Evolutionary conservation across 2,888 invertebrate species (phyloP).

Genomic region (Drosophila anomalipes): DNA sequence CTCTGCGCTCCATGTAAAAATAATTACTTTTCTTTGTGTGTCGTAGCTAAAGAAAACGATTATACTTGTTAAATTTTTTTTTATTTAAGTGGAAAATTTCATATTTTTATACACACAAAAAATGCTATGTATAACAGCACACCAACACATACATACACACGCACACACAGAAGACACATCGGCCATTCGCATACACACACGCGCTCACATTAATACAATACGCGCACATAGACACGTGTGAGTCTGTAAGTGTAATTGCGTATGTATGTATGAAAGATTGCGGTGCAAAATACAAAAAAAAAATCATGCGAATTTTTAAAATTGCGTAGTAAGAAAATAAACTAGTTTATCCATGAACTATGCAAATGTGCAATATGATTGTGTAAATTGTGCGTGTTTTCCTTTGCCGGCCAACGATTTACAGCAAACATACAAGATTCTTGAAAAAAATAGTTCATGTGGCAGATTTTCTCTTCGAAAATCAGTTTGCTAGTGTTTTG

Average conservation of each 20-base stretch:
- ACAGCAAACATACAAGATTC: background rate
- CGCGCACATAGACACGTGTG: conserved; percentile 58
- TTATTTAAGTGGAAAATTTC: conserved; percentile 77
- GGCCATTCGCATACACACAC: conserved; percentile 66
- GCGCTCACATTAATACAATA: conserved; percentile 43
- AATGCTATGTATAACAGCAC: conserved; percentile 82
- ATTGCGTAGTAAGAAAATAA: conserved; percentile 70
- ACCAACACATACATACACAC: conserved; percentile 59
- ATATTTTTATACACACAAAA: conserved; percentile 82
- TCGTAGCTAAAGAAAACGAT: conserved; percentile 8
- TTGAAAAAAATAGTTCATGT: conserved; percentile 23
- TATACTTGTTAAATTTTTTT: conserved; percentile 12
- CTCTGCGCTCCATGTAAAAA: conserved; percentile 4
- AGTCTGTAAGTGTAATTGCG: conserved; percentile 39
- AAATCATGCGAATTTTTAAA: conserved; percentile 74
- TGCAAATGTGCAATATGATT: conserved; percentile 17
- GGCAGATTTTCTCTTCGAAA: conserved; percentile 34
- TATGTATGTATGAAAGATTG: conserved; percentile 65
- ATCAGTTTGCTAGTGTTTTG: conserved; percentile 24
- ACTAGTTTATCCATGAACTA: conserved; percentile 32
- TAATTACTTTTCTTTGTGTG: conserved; percentile 11
- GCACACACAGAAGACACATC: conserved; percentile 40
- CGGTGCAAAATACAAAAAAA: conserved; percentile 75
- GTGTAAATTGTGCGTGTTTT: conserved; percentile 25
- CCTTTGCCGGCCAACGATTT: conserved; percentile 30